Conservation (phyloP, 2,888 invertebrate genomes). For the Crocallis elinguaria region DNA sequence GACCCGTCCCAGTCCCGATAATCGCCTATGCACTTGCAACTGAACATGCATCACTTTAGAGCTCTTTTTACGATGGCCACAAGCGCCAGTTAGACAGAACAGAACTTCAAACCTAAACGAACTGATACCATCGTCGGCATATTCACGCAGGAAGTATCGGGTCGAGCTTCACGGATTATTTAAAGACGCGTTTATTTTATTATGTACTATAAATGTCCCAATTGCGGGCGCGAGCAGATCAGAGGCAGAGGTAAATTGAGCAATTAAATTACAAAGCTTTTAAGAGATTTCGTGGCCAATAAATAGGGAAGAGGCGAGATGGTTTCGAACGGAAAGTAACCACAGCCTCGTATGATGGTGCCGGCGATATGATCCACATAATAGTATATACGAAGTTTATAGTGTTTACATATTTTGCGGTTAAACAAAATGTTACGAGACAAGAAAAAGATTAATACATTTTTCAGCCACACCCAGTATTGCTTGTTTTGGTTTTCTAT, state of each 20-base stretch:
- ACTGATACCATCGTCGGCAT: slow-evolving; percentile 44
- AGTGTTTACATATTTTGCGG: slow-evolving; percentile 33
- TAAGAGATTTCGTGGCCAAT: slow-evolving; percentile 27
- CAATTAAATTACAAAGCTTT: slow-evolving; percentile 33
- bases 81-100: slow-evolving; percentile 40
- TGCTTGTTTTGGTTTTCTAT: slow-evolving; percentile 5
- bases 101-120: slow-evolving; percentile 46
- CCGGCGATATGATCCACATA: slow-evolving; percentile 28
- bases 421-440: slow-evolving; percentile 24
- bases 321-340: slow-evolving; percentile 27
- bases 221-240: slow-evolving; percentile 30
- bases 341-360: slow-evolving; percentile 28
- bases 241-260: slow-evolving; percentile 28
- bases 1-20: slow-evolving; percentile 60
- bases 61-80: slow-evolving; percentile 41
- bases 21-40: slow-evolving; percentile 49
- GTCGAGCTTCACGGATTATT: slow-evolving; percentile 42
- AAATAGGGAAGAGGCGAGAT: slow-evolving; percentile 23
- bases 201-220: slow-evolving; percentile 30
- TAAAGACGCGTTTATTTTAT: slow-evolving; percentile 37
- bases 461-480: slow-evolving; percentile 7
- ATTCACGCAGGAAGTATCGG: slow-evolving; percentile 47
- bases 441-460: slow-evolving; percentile 22
- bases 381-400: slow-evolving; percentile 24
- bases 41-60: slow-evolving; percentile 43